Evolutionary conservation across 1,140 invertebrate species (phyloP), one percentile per base, ranked within the genome.

Genomic region (Dendrolimus kikuchii): DNA sequence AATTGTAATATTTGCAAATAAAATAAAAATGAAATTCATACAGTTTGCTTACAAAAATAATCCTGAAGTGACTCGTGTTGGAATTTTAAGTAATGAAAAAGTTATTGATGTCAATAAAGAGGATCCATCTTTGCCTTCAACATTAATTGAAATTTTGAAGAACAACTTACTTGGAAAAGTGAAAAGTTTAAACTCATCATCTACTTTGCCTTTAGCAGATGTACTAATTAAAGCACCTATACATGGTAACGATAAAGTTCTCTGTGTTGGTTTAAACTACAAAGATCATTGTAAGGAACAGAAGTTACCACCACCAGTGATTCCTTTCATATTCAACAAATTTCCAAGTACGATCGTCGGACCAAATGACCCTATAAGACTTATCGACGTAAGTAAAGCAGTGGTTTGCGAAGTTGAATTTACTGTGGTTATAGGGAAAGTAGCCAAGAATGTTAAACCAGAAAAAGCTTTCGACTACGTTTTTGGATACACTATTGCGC

Each of bases 361-460:
- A 8, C 93, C 94, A 2, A 87, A 87, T 64, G 93, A 94, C 62
- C 87, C 91, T 59, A 88, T 96, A 4, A 56, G 57, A 38, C 38
- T 77, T 38, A 63, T 62, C 40, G 55, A 72, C 23, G 38, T 72
- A 2, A 67, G 64, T 0, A 50, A 60, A 44, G 59, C 65, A 49
- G 88, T 96, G 7, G 95, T 96, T 75, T 96, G 93, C 91, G 95
- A 96, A 88, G 94, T 95, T 2, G 95, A 96, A 75, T 69, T 96
- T 44, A 93, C 92, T 1, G 91, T 96, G 55, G 91, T 96, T 1
- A 95, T 97, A 64, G 95, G 95, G 10, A 94, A 92, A 79, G 90
- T 88, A 68, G 92, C 91, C 6, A 92, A 92, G 64, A 82, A 90
- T 49, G 89, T 96, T 37, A 79, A 89, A 40, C 89, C 89, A 57